Percentiles rank a stretch among this genome's conserved stretches.
These are phyloP conservation scores for Acipenser oxyrinchus DNA, from an alignment of 2,797 vertebrate genomes.

Conservation along the genomic window DNA sequence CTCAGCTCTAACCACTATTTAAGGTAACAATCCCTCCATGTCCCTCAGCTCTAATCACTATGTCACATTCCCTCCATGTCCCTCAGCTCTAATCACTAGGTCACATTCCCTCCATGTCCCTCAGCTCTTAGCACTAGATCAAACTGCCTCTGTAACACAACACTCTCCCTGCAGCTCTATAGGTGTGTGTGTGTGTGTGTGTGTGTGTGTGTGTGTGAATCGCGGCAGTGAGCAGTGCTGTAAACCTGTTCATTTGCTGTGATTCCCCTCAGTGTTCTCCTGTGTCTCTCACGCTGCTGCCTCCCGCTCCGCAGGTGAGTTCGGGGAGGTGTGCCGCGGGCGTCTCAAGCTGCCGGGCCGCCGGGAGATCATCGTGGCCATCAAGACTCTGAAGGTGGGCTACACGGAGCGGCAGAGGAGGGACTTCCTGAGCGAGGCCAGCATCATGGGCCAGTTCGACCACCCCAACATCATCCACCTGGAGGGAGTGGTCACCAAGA, in stretches of 20 bases:
- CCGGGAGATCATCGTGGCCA: constrained; percentile 91
- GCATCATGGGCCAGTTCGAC: constrained; percentile 98
- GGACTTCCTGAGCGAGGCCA: constrained; percentile 91
- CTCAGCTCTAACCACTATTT: too few relatives aligned
- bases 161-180: too few relatives aligned
- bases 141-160: background rate
- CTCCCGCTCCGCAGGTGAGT: constrained; percentile 71
- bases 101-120: too few relatives aligned
- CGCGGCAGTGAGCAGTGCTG: too few relatives aligned
- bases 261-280: too few relatives aligned
- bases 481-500: constrained; percentile 96
- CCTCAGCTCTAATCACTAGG: too few relatives aligned
- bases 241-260: too few relatives aligned
- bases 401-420: constrained; percentile 92
- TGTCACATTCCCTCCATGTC: too few relatives aligned
- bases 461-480: constrained; percentile 96
- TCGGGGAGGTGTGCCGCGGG: constrained; percentile 93
- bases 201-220: too few relatives aligned
- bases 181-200: too few relatives aligned
- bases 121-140: background rate
- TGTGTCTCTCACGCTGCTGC: too few relatives aligned
- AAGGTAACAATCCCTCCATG: background rate
- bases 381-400: constrained; percentile 95
- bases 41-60: too few relatives aligned
- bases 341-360: constrained; percentile 91